phyloP scores from a whole-genome alignment of 2,797 vertebrate species.

The Gallinago stenura region DNA sequence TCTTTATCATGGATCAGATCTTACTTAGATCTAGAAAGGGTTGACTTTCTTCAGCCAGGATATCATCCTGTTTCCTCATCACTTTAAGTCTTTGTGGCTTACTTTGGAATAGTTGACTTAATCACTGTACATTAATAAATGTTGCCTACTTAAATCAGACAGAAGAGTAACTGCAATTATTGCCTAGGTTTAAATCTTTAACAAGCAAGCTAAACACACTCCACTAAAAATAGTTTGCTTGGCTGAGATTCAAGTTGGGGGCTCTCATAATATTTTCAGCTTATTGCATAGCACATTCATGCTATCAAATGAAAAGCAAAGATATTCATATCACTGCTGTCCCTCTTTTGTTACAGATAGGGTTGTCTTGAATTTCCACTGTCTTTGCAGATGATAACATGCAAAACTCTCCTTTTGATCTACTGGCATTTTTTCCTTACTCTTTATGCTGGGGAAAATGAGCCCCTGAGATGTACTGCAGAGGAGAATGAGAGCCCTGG shows the following conservation, averaged over 20 bases:
- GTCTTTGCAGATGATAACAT: background rate
- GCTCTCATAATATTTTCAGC: conserved; percentile 17
- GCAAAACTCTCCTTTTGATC: background rate
- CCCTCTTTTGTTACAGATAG: background rate
- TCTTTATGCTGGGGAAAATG: background rate
- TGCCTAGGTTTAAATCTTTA: conserved; percentile 30
- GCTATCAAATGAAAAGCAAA: conserved; percentile 4
- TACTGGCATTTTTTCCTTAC: background rate
- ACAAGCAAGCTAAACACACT: background rate
- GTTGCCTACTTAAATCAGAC: background rate
- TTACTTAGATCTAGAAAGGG: background rate
- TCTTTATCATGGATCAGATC: background rate
- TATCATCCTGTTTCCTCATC: background rate
- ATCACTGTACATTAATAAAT: background rate
- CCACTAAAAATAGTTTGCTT: background rate
- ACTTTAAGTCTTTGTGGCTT: background rate
- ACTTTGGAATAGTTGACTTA: background rate
- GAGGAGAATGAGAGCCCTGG: background rate
- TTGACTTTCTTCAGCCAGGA: background rate
- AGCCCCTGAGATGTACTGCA: background rate
- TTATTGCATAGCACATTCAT: background rate
- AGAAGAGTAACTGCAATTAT: conserved; percentile 20
- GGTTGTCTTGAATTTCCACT: conserved; percentile 19
- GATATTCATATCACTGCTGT: background rate
- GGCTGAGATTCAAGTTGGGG: background rate